Conservation (phyloP, 2,888 invertebrate genomes). For the Catocala nupta region DNA sequence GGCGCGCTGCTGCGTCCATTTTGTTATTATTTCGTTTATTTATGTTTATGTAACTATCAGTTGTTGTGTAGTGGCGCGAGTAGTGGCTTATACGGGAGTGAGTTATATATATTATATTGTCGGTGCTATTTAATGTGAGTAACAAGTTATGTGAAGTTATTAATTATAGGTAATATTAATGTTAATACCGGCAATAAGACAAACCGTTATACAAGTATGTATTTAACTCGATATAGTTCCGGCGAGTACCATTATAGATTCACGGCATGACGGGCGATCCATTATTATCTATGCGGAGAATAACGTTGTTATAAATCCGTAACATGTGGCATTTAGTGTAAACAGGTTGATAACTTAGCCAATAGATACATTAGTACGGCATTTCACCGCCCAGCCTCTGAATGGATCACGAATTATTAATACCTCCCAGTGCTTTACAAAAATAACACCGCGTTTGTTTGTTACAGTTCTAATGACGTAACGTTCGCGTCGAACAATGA, state of each 20-base stretch:
- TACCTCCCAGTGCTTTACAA: slow-evolving; percentile 33
- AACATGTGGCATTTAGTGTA: background rate
- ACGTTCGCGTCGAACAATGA: slow-evolving; percentile 68
- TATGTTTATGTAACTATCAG: slow-evolving; percentile 31
- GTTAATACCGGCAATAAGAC: no score
- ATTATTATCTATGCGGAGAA: no score
- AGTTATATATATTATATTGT: slow-evolving; percentile 16
- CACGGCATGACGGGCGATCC: no score
- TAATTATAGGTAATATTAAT: no score
- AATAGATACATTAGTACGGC: background rate
- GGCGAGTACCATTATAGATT: no score
- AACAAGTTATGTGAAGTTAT: background rate
- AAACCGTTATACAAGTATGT: no score
- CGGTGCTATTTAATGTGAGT: slow-evolving; percentile 12
- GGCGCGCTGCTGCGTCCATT: slow-evolving; percentile 41
- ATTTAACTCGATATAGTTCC: no score
- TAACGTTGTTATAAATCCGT: no score
- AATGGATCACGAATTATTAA: slow-evolving; percentile 22
- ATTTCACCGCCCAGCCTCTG: slow-evolving; percentile 8
- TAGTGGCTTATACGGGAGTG: slow-evolving; percentile 4
- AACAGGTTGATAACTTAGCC: background rate
- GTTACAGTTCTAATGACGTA: slow-evolving; percentile 81
- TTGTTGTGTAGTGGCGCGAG: slow-evolving; percentile 31
- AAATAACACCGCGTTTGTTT: slow-evolving; percentile 54
- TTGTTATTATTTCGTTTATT: slow-evolving; percentile 45